phyloP scores from a whole-genome alignment of 2,113 vertebrate genomes.

The Todiramphus saurophagus region DNA sequence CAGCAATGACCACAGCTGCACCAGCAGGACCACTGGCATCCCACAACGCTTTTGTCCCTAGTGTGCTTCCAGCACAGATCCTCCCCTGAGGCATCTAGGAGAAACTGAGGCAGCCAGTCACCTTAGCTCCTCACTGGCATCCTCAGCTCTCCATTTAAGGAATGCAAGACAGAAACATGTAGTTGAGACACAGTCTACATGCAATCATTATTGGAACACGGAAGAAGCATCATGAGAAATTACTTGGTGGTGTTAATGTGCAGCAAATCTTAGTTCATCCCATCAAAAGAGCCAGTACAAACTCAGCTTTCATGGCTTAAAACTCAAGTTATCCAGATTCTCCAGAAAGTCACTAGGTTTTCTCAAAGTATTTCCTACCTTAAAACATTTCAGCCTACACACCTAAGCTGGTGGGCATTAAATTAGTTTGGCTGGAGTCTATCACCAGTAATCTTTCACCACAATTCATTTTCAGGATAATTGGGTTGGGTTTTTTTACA shows the following conservation, averaged over 20 bases:
- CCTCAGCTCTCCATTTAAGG: background rate
- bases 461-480: background rate
- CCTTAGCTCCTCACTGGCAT: background rate
- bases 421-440: background rate
- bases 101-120: background rate
- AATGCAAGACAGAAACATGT: background rate
- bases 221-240: background rate
- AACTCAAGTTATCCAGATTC: background rate
- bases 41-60: rapidly evolving
- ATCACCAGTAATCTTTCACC: background rate
- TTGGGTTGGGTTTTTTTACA: background rate
- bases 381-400: background rate
- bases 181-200: background rate
- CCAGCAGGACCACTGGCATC: background rate
- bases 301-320: background rate
- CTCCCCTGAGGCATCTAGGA: background rate
- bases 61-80: background rate
- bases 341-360: background rate
- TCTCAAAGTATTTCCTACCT: background rate
- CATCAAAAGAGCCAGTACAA: background rate
- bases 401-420: background rate
- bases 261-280: background rate
- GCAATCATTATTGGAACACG: background rate
- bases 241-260: background rate
- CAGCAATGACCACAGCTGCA: background rate